Evolutionary conservation across 2,888 invertebrate genomes (phyloP).

Genomic region (Gymnocheta viridis): DNA sequence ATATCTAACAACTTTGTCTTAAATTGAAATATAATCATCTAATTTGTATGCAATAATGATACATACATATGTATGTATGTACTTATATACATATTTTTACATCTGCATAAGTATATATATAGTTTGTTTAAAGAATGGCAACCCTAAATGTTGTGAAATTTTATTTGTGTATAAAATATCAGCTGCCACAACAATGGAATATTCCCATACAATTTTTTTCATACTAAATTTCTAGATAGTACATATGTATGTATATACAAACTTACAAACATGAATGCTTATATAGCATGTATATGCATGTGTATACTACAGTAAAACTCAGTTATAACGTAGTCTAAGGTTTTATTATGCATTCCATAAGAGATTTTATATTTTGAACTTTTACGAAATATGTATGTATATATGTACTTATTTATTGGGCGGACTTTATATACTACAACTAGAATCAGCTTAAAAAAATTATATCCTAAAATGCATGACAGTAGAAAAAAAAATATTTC

Average conservation of each 20-base stretch:
- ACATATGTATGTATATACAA: conserved; percentile 19
- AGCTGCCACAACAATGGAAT: conserved; percentile 53
- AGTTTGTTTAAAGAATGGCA: background rate
- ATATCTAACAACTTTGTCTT: too few species aligned
- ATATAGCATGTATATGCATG: background rate
- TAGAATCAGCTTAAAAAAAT: too few species aligned
- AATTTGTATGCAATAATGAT: background rate
- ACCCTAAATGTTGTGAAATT: conserved; percentile 59
- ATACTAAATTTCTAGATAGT: conserved; percentile 4
- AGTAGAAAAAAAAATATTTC: too few species aligned
- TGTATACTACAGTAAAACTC: background rate
- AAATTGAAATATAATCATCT: background rate
- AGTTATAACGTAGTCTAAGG: background rate
- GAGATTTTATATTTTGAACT: too few species aligned
- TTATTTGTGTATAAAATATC: conserved; percentile 47
- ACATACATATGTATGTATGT: background rate
- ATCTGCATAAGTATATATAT: background rate
- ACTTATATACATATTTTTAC: background rate
- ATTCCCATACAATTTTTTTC: conserved; percentile 56
- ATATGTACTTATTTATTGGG: too few species aligned
- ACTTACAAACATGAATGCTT: background rate
- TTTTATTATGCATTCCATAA: too few species aligned
- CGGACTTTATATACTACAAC: too few species aligned
- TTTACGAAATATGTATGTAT: too few species aligned
- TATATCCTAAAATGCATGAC: too few species aligned